A percentile compares a stretch with the other conserved stretches of the same genome.
Conservation (phyloP, 1,140 invertebrate genomes). For the Brachionus manjavacas region DNA sequence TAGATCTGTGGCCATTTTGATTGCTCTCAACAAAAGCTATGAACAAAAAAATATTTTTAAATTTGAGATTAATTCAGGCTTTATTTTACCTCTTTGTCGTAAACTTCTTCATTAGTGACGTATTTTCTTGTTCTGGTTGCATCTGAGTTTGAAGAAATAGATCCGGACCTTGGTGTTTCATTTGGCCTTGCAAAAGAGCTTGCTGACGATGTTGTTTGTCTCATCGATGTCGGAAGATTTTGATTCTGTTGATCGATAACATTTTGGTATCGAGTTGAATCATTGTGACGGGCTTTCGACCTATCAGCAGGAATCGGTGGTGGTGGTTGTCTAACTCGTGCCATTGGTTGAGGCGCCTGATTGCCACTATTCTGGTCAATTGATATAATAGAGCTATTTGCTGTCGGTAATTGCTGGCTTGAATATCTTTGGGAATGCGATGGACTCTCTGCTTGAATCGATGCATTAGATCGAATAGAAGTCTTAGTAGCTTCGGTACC, state of each 20-base stretch:
- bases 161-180: constrained; percentile 2
- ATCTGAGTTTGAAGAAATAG: constrained; percentile 2
- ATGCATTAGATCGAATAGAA: constrained; percentile 2
- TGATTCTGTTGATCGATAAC: not conserved
- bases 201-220: not conserved
- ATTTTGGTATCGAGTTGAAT: constrained; percentile 6
- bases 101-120: not conserved
- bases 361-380: not conserved
- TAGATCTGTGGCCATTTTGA: constrained; percentile 25
- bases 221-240: not conserved
- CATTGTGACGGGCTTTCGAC: not conserved
- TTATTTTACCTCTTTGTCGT: constrained; percentile 9
- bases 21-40: constrained; percentile 5
- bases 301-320: constrained; percentile 23
- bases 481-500: not conserved
- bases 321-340: not conserved
- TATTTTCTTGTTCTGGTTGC: not conserved
- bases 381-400: not conserved
- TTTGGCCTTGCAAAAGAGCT: constrained; percentile 12
- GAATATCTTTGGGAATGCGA: not conserved
- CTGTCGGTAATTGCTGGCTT: not conserved
- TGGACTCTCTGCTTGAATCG: not conserved
- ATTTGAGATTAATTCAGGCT: not conserved
- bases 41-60: not conserved
- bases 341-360: not conserved